phyloP scores from a whole-genome alignment of 1,140 invertebrate species.

The Achroia grisella region DNA sequence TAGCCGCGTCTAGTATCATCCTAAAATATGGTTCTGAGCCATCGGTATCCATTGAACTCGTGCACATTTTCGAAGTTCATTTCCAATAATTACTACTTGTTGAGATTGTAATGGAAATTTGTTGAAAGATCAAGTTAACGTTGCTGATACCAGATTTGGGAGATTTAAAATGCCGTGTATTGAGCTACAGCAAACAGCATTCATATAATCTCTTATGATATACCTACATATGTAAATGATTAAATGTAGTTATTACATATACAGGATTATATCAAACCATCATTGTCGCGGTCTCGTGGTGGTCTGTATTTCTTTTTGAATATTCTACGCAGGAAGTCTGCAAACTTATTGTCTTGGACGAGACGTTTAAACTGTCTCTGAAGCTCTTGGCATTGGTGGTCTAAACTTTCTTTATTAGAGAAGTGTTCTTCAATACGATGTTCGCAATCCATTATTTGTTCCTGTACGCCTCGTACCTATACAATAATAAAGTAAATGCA shows the following conservation, averaged over 20 bases:
- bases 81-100: too few relatives aligned
- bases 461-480: conserved; percentile 59
- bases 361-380: conserved; percentile 74
- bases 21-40: too few relatives aligned
- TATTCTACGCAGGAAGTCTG: conserved; percentile 82
- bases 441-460: conserved; percentile 71
- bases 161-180: too few relatives aligned
- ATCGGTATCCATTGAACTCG: too few relatives aligned
- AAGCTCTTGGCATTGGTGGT: conserved; percentile 74
- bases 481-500: background rate
- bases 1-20: too few relatives aligned
- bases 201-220: too few relatives aligned
- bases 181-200: too few relatives aligned
- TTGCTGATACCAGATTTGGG: too few relatives aligned
- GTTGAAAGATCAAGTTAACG: too few relatives aligned
- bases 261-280: conserved; percentile 29
- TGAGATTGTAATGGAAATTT: too few relatives aligned
- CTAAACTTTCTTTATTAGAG: conserved; percentile 74
- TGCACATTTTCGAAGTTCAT: too few relatives aligned
- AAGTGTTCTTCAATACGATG: conserved; percentile 75
- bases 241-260: too few relatives aligned
- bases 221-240: background rate
- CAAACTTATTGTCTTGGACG: conserved; percentile 82
- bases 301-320: conserved; percentile 84
- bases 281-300: conserved; percentile 62